Evolutionary conservation across 2,113 vertebrate genomes (phyloP), one percentile per base, ranked within the genome.

Genomic region (Picathartes gymnocephalus): DNA sequence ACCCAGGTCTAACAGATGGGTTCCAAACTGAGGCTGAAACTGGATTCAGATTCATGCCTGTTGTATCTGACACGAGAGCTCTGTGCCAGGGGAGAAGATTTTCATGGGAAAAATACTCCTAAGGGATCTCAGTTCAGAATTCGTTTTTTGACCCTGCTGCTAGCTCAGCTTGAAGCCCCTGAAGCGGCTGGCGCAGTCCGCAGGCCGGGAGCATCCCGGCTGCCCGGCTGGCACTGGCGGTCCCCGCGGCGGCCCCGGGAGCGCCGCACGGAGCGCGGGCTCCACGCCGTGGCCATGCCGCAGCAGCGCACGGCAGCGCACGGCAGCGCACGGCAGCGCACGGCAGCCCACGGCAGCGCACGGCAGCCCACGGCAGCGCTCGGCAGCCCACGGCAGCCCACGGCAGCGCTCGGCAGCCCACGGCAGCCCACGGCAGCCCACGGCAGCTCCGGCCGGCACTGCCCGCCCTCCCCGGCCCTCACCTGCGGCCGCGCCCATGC

Each of bases 261-360:
- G 82, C 93, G 18, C 30, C 37, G 53, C 76, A n/a, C 81, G 78
- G 96, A 90, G 22, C 93, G 80, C 90, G 93, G 82, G 94, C 95
- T 81, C 93, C 97, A 45, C 93, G 45, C 83, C 21, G 95, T 54
- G 97, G 96, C 70, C 72, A 12, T 15, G 28, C 8, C 4, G n/a
- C 17, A 23, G 73, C 66, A 91, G 58, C 27, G 77, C 66, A 91
- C n/a, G 42, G 42, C 15, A 44, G 47, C 71, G 4, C 93, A 68
- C 5, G 44, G 79, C 40, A 25, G n/a, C 73, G n/a, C n/a, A n/a
- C n/a, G n/a, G n/a, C n/a, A n/a, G n/a, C n/a, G n/a, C n/a, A n/a
- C n/a, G 42, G 42, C 15, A 44, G 47, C 71, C 3, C 93, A 68
- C 5, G 44, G 79, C 40, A 25, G n/a, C 73, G n/a, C n/a, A n/a